Percentiles rank a stretch among this genome's conserved stretches.
These are phyloP conservation scores for Diphyllodes magnificus DNA, from an alignment of 2,113 vertebrate species.

Conservation along the genomic window DNA sequence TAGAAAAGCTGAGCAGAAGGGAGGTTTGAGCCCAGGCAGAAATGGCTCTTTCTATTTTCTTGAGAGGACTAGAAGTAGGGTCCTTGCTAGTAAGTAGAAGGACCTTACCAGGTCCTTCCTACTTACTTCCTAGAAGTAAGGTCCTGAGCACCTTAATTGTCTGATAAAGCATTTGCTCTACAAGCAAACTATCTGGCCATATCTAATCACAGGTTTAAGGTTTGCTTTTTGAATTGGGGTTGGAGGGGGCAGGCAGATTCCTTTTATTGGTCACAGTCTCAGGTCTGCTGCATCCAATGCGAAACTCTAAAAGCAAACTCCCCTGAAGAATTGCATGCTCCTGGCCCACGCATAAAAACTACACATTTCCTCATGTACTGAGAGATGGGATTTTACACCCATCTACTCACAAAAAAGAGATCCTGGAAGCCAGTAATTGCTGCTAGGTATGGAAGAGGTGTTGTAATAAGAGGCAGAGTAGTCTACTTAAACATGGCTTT, in stretches of 20 bases:
- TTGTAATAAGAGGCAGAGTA: neutral
- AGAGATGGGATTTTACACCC: neutral
- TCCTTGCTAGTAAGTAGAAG: neutral
- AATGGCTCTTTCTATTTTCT: neutral
- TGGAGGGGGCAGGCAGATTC: neutral
- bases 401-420: neutral
- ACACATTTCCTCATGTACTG: neutral
- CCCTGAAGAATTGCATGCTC: neutral
- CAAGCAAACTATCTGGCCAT: neutral
- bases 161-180: neutral
- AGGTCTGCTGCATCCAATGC: neutral
- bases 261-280: neutral
- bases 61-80: neutral
- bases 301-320: neutral
- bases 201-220: neutral
- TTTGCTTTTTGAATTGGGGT: neutral
- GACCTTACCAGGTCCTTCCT: too few species aligned
- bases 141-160: neutral
- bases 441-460: neutral
- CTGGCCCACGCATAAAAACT: neutral
- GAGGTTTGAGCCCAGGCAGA: neutral
- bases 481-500: neutral
- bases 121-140: too few species aligned
- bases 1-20: neutral
- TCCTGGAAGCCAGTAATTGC: neutral